Evolutionary conservation across 1,140 invertebrate species (phyloP).

Genomic region (Sipha flava): DNA sequence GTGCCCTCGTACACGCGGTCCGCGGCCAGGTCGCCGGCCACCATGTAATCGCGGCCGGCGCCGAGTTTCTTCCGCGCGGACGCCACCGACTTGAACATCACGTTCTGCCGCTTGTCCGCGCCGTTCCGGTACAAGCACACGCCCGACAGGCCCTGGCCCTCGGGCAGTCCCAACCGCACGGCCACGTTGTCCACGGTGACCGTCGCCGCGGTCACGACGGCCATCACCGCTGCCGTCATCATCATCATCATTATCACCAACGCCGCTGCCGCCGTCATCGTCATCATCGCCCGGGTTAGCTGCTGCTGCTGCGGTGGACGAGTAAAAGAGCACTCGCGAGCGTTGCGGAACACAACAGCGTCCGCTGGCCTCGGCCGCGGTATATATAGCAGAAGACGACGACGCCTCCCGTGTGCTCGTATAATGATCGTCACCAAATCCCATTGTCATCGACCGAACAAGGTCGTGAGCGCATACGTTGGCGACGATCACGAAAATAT

Average conservation of each 20-base stretch:
- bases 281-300: neutral
- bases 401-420: neutral
- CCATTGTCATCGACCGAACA: neutral
- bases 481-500: neutral
- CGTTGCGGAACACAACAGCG: neutral
- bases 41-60: neutral
- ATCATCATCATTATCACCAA: neutral
- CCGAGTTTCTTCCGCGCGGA: neutral
- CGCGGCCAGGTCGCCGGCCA: constrained; percentile 7
- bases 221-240: neutral
- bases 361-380: neutral
- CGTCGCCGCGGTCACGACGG: neutral
- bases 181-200: constrained; percentile 24
- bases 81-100: constrained; percentile 2
- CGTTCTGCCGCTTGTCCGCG: neutral
- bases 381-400: too few species aligned
- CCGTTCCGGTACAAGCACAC: constrained; percentile 1
- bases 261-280: neutral
- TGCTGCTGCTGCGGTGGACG: neutral
- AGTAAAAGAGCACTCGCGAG: too few species aligned
- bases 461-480: constrained; percentile 1
- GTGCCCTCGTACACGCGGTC: constrained; percentile 24
- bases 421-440: neutral
- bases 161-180: neutral
- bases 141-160: neutral